A percentile compares a stretch with the other conserved stretches of the same genome.
phyloP scores from a whole-genome alignment of 2,797 vertebrate species.

The Alauda arvensis region DNA sequence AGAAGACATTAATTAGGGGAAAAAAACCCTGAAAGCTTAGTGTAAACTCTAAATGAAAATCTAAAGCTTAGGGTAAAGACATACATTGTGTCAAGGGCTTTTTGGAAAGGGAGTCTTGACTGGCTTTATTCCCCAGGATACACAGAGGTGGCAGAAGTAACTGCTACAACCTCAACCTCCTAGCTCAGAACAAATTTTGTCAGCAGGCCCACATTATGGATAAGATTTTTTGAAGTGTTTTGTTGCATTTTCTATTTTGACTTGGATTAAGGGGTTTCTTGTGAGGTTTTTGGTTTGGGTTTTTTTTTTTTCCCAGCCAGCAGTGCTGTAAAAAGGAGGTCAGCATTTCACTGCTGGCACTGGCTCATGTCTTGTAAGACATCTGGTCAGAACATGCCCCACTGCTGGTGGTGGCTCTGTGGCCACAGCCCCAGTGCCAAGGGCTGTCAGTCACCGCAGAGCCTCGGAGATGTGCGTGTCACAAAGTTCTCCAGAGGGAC shows the following conservation, averaged over 20 bases:
- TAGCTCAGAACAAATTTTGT: neutral
- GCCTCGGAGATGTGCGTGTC: neutral
- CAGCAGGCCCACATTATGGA: neutral
- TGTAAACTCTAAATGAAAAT: neutral
- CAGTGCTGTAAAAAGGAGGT: neutral
- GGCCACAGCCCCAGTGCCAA: neutral
- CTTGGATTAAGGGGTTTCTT: neutral
- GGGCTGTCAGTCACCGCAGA: neutral
- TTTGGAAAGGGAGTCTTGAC: neutral
- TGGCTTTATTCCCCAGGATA: neutral
- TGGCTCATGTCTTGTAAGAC: neutral
- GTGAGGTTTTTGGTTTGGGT: neutral
- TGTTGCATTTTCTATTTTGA: neutral
- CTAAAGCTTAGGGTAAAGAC: neutral
- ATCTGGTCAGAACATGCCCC: neutral
- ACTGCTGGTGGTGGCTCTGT: neutral
- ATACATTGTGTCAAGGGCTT: neutral
- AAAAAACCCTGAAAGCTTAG: neutral
- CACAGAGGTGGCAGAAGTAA: neutral
- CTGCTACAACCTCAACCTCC: neutral
- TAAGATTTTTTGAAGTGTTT: neutral
- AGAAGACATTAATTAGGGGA: neutral
- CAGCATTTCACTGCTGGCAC: neutral
- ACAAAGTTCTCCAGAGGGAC: neutral
- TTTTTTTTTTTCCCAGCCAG: neutral